A percentile compares a stretch with the other conserved stretches of the same genome.
Conservation (phyloP, 1,140 invertebrate species). For the Aricia agestis region DNA sequence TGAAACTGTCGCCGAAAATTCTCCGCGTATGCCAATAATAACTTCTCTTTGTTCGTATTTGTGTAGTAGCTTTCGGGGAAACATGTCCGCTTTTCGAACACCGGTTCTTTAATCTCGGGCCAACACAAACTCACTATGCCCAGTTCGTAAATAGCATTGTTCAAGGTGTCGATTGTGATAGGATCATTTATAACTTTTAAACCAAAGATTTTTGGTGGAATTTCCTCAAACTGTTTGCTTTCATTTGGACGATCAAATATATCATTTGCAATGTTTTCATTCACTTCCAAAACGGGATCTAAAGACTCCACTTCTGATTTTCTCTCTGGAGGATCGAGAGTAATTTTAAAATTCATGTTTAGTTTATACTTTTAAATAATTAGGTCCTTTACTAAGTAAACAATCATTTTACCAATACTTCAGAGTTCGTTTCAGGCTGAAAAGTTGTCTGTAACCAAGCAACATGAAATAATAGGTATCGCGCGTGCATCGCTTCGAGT, state of each 20-base stretch:
- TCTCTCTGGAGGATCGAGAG: conserved; percentile 39
- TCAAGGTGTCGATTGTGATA: conserved; percentile 50
- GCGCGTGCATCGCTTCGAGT: too few relatives aligned
- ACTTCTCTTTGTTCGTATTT: conserved; percentile 86
- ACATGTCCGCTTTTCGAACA: conserved; percentile 74
- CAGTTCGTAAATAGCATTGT: conserved; percentile 66
- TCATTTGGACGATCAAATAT: conserved; percentile 49
- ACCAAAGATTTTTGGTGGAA: conserved; percentile 54
- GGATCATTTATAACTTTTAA: conserved; percentile 47
- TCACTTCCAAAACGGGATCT: conserved; percentile 60
- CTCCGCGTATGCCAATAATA: conserved; percentile 85
- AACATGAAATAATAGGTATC: background rate
- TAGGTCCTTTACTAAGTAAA: background rate
- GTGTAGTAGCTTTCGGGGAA: conserved; percentile 84
- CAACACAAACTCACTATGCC: conserved; percentile 64
- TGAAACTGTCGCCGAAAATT: conserved; percentile 90
- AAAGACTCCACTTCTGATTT: conserved; percentile 45
- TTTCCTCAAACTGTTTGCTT: conserved; percentile 52
- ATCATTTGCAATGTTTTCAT: conserved; percentile 52
- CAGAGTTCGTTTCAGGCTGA: background rate
- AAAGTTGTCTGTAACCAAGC: background rate
- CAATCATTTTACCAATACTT: background rate
- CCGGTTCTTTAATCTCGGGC: conserved; percentile 67
- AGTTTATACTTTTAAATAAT: conserved; percentile 2
- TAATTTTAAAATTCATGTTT: conserved; percentile 41